These are phyloP conservation scores for Eueides isabella DNA, from an alignment of 1,140 invertebrate species.

Conservation along the genomic window DNA sequence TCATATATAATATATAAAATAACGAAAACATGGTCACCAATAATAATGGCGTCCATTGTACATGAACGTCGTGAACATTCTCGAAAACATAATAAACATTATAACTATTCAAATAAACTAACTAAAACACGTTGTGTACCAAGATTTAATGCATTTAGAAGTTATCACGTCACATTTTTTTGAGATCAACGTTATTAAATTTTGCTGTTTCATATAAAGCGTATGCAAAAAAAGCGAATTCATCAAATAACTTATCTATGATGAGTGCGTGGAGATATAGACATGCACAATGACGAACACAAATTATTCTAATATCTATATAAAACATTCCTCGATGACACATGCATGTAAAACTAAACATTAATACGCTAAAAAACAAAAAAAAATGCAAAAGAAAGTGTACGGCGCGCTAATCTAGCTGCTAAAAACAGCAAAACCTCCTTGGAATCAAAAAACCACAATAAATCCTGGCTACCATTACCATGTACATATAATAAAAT, in stretches of 20 bases:
- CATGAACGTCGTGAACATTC: constrained; percentile 35
- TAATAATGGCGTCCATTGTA: constrained; percentile 25
- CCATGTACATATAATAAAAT: constrained; percentile 38
- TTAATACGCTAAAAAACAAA: constrained; percentile 26
- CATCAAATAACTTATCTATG: constrained; percentile 57
- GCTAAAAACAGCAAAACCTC: constrained; percentile 65
- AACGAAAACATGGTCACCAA: constrained; percentile 31
- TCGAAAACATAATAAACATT: constrained; percentile 34
- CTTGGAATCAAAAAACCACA: constrained; percentile 46
- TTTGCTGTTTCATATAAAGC: constrained; percentile 52
- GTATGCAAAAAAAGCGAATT: constrained; percentile 61
- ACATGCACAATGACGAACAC: constrained; percentile 62
- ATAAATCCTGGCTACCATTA: constrained; percentile 69
- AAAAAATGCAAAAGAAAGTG: constrained; percentile 36
- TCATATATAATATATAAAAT: constrained; percentile 17
- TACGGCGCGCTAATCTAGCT: constrained; percentile 42
- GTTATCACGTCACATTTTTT: constrained; percentile 62
- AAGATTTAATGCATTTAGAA: constrained; percentile 66
- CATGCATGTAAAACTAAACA: constrained; percentile 40
- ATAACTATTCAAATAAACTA: constrained; percentile 54
- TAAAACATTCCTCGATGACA: constrained; percentile 40
- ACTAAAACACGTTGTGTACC: constrained; percentile 68
- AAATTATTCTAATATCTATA: constrained; percentile 38
- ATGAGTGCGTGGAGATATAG: constrained; percentile 77
- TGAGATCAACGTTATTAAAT: constrained; percentile 45